Conservation (phyloP, 2,888 invertebrate species). For the Agrotis segetum region DNA sequence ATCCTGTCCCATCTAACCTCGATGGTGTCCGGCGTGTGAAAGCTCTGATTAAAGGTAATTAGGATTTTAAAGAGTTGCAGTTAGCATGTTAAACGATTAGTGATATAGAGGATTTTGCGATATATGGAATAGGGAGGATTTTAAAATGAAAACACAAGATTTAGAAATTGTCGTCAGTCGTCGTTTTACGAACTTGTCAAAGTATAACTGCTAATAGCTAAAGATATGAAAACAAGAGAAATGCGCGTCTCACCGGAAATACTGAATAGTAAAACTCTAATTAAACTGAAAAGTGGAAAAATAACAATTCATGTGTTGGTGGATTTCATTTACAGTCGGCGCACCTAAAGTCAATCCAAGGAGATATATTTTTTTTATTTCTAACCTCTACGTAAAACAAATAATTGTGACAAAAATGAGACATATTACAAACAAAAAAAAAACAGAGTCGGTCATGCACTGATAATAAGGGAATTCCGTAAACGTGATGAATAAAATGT, state of each 20-base stretch:
- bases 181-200: not conserved
- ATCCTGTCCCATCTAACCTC: conserved; percentile 86
- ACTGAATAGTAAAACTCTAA: not conserved
- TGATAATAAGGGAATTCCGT: too few relatives aligned
- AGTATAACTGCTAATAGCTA: too few relatives aligned
- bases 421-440: too few relatives aligned
- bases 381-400: too few relatives aligned
- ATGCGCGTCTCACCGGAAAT: not conserved
- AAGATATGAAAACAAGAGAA: not conserved
- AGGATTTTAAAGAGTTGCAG: not conserved
- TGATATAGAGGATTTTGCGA: not conserved
- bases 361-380: too few relatives aligned
- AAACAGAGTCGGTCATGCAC: too few relatives aligned
- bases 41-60: conserved; percentile 86
- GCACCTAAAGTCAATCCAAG: too few relatives aligned
- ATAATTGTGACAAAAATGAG: too few relatives aligned
- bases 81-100: not conserved
- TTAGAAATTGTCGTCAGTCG: too few relatives aligned
- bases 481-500: too few relatives aligned
- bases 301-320: not conserved
- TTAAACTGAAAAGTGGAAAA: not conserved
- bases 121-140: too few relatives aligned
- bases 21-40: conserved; percentile 86
- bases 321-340: not conserved
- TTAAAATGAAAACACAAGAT: not conserved